phyloP scores from a whole-genome alignment of 2,113 vertebrate genomes.

The Malurus elegans region DNA sequence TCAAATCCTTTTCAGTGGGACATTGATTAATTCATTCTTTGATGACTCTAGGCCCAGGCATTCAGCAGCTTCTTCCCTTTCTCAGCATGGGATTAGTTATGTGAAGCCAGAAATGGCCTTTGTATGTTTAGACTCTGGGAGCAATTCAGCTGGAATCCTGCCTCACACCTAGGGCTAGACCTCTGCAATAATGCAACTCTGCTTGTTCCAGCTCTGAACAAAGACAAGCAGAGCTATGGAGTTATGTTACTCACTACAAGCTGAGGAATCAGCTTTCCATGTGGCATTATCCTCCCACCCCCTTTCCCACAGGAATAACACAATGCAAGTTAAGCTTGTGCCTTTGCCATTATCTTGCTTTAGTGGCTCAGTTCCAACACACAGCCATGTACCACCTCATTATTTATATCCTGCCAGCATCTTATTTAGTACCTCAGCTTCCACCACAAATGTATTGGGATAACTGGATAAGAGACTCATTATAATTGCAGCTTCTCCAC shows the following conservation, averaged over 20 bases:
- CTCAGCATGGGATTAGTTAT: conserved; percentile 41
- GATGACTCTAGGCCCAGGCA: conserved; percentile 2
- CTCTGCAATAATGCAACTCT: conserved; percentile 32
- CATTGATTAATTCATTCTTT: conserved; percentile 42
- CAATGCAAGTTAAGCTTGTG: conserved; percentile 19
- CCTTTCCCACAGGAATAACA: conserved; percentile 4
- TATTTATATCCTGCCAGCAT: conserved; percentile 52
- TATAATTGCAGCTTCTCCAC: neutral
- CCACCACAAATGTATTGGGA: neutral
- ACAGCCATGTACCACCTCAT: neutral
- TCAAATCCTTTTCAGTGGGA: conserved; percentile 48
- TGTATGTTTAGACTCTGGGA: conserved; percentile 9
- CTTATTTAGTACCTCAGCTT: conserved; percentile 21
- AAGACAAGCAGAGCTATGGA: neutral
- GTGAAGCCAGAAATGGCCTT: conserved; percentile 20
- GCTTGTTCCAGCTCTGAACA: conserved; percentile 8
- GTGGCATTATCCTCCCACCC: neutral
- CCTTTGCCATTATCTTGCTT: conserved; percentile 32
- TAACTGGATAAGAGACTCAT: conserved; percentile 13
- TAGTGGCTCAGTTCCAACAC: conserved; percentile 21
- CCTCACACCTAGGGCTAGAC: conserved; percentile 18
- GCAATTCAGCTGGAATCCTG: conserved; percentile 5
- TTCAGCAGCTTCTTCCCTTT: conserved; percentile 35
- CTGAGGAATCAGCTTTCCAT: conserved; percentile 35
- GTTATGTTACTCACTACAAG: conserved; percentile 22